Base-by-base conservation (phyloP, 2,888 invertebrate genomes). In the Ochropleura leucogaster region DNA sequence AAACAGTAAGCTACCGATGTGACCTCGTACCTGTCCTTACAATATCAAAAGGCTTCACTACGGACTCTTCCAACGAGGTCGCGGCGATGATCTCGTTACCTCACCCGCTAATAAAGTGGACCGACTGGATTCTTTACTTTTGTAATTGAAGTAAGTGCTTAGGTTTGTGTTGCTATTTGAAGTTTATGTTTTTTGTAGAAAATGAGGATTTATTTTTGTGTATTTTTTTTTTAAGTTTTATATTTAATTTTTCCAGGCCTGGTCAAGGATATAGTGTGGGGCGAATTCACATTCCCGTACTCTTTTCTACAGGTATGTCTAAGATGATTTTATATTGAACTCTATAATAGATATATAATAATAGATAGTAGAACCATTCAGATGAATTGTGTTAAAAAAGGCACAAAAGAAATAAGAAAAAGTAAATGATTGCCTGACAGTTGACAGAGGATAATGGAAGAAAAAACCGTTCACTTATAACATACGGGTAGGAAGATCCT, bases 191-290 rank as follows among this genome's bases (percentile, higher is more conserved):
- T 57, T 30, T 14, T 0, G 3, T 0, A 8, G 16, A 53, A 47
- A 49, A 9, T 12, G n/a, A 53, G 10, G n/a, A 30, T 57, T 30
- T 30, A 30, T 57, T 14, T 30, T 57, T 57, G 14, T 57, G 1
- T 20, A 20, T 30, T 14, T 2, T 4, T 49, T 18, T 47, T 74
- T 51, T 16, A 68, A 60, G 68, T 49, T 42, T 71, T 49, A 0
- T 68, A 5, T 78, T 57, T 69, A n/a, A 64, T 66, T 72, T 65
- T 90, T 91, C 69, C 87, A 96, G 96, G 95, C 89, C 93, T 96
- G 53, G 90, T 95, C 86, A 95, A 95, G 89, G 96, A 96, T 78
- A 94, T 96, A 64, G 91, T 96, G 10, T 95, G 94, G 94, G 96
- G 95, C 60, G 92, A 95, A 86, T 94, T 95, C 73, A 92, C 93